phyloP scores from a whole-genome alignment of 2,888 invertebrate genomes.

The Sphaeridia pumilis region DNA sequence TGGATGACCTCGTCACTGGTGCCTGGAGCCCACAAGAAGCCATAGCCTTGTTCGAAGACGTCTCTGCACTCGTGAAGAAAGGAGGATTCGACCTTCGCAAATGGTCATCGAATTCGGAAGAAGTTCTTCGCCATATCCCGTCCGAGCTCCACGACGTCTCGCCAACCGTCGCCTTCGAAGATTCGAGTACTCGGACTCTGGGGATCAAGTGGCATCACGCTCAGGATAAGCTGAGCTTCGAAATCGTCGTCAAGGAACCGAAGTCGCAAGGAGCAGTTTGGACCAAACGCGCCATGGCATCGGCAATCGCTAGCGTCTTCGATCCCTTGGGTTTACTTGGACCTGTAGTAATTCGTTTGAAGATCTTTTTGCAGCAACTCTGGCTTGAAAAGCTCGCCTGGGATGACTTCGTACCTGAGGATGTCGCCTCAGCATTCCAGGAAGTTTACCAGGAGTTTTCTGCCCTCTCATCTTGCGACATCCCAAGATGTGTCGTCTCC shows the following conservation, averaged over 20 bases:
- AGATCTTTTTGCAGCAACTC: constrained; percentile 29
- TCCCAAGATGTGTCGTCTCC: constrained; percentile 1
- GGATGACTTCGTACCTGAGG: constrained; percentile 26
- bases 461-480: neutral
- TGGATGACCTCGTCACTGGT: constrained; percentile 37
- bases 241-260: too few species aligned
- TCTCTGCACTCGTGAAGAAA: constrained; percentile 17
- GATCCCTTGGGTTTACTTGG: constrained; percentile 34
- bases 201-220: too few species aligned
- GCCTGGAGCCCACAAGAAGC: constrained; percentile 24
- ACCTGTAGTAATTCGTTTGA: constrained; percentile 30
- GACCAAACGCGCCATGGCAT: constrained; percentile 32
- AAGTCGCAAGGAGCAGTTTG: too few species aligned
- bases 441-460: too few species aligned
- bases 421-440: too few species aligned
- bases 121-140: constrained; percentile 4
- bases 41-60: constrained; percentile 15
- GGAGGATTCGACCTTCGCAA: constrained; percentile 31
- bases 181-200: neutral
- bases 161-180: neutral
- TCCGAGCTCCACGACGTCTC: neutral
- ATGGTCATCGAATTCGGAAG: constrained; percentile 30
- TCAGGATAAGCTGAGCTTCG: too few species aligned
- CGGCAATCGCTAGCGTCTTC: constrained; percentile 32
- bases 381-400: constrained; percentile 31